Conservation (phyloP, 1,140 invertebrate species). For the Stegodyphus dumicola region DNA sequence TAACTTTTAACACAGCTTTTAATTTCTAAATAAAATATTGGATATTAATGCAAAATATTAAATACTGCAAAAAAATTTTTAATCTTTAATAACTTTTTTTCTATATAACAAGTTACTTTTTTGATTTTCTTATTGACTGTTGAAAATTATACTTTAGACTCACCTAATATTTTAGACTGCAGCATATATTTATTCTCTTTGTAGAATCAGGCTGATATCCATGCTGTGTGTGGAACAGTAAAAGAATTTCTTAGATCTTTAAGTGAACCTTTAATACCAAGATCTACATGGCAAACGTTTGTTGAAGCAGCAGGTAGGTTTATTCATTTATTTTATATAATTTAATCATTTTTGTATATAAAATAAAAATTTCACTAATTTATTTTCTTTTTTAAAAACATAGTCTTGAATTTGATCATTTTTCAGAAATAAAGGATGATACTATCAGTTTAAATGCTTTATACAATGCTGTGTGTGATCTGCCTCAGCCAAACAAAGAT, state of each 20-base stretch:
- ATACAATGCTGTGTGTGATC: slow-evolving; percentile 76
- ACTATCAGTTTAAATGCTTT: slow-evolving; percentile 71
- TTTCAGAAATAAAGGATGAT: slow-evolving; percentile 68
- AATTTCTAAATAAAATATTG: too few species aligned
- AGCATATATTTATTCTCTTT: slow-evolving; percentile 8
- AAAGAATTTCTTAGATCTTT: slow-evolving; percentile 87
- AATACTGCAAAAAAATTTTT: too few species aligned
- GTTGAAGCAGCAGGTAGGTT: slow-evolving; percentile 75
- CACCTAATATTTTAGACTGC: neutral
- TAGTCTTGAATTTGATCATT: neutral
- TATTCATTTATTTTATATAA: slow-evolving; percentile 7
- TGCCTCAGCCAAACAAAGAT: slow-evolving; percentile 87
- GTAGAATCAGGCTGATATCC: slow-evolving; percentile 73
- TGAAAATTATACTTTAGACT: too few species aligned
- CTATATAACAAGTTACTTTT: too few species aligned
- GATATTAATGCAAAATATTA: too few species aligned
- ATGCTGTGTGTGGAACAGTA: slow-evolving; percentile 84
- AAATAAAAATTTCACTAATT: neutral
- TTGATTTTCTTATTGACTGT: too few species aligned
- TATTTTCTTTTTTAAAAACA: neutral
- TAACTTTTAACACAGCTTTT: too few species aligned
- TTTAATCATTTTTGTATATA: slow-evolving; percentile 5
- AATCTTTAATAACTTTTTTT: too few species aligned
- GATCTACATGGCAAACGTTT: slow-evolving; percentile 81
- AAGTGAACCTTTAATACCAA: slow-evolving; percentile 85